Conservation (phyloP, 1,140 invertebrate genomes). For the Lordiphosa collinella region DNA sequence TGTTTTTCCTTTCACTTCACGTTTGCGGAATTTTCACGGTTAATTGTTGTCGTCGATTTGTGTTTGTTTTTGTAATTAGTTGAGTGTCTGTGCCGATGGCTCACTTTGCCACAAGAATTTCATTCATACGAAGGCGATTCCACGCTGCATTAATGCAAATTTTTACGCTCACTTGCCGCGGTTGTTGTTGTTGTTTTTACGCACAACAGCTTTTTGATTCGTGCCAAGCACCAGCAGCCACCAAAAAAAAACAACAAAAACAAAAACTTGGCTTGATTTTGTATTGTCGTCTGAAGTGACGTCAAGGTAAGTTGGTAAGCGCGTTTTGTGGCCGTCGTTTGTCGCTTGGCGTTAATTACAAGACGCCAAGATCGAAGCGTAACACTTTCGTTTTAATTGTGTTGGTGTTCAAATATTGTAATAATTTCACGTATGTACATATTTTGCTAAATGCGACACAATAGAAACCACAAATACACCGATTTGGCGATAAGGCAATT, state of each 20-base stretch:
- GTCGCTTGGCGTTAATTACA: conserved; percentile 51
- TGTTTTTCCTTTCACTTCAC: conserved; percentile 13
- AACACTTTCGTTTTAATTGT: conserved; percentile 60
- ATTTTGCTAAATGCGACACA: conserved; percentile 41
- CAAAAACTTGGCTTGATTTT: conserved; percentile 30
- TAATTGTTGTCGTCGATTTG: conserved; percentile 14
- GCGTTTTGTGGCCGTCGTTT: conserved; percentile 1
- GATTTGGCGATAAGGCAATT: conserved; percentile 64
- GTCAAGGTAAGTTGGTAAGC: conserved; percentile 65
- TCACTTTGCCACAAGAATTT: conserved; percentile 31
- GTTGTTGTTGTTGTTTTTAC: conserved; percentile 44
- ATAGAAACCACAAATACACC: conserved; percentile 33
- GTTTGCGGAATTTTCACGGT: conserved; percentile 36
- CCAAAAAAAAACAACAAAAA: conserved; percentile 36
- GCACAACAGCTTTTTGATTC: conserved; percentile 46
- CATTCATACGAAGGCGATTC: conserved; percentile 41
- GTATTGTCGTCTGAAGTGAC: conserved; percentile 66
- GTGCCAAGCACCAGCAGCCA: conserved; percentile 68
- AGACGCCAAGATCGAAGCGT: conserved; percentile 39
- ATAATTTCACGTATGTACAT: conserved; percentile 55
- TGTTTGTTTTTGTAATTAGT: conserved; percentile 70
- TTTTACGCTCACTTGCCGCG: conserved; percentile 48
- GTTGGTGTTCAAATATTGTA: conserved; percentile 36
- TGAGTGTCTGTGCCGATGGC: conserved; percentile 15
- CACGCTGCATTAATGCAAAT: conserved; percentile 66